Percentiles rank a stretch among this genome's conserved stretches.
These are phyloP conservation scores for Trachelipus rathkii DNA, from an alignment of 1,140 invertebrate species.

Conservation along the genomic window DNA sequence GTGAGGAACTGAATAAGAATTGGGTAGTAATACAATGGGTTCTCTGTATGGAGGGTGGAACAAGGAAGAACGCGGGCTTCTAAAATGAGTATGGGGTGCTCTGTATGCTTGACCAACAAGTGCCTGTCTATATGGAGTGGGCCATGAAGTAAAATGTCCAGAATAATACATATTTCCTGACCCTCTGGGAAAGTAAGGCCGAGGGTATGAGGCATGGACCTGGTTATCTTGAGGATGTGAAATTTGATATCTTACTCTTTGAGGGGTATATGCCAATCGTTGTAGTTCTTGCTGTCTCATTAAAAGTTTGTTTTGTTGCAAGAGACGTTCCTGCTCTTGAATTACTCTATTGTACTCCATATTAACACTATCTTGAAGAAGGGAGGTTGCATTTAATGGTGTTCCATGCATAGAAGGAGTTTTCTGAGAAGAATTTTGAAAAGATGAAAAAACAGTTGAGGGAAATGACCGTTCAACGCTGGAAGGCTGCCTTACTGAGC, in stretches of 20 bases:
- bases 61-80: not conserved
- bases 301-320: not conserved
- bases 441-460: conserved; percentile 50
- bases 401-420: conserved; percentile 41
- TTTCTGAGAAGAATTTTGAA: conserved; percentile 39
- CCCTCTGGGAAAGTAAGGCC: conserved; percentile 30
- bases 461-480: conserved; percentile 73
- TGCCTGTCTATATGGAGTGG: conserved; percentile 34
- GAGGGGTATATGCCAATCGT: not conserved
- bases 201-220: conserved; percentile 26
- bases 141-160: not conserved
- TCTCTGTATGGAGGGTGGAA: conserved; percentile 3
- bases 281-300: not conserved
- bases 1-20: not conserved
- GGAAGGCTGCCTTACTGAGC: conserved; percentile 74
- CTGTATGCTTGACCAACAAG: conserved; percentile 26
- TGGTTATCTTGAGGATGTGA: conserved; percentile 1
- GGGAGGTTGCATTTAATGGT: conserved; percentile 23
- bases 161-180: conserved; percentile 20
- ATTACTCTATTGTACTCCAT: not conserved
- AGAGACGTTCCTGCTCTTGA: not conserved
- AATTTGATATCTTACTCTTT: not conserved
- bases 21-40: not conserved
- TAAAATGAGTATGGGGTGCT: conserved; percentile 20
- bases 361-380: conserved; percentile 14